phyloP scores from a whole-genome alignment of 2,888 invertebrate species.

The Eupithecia subumbrata region DNA sequence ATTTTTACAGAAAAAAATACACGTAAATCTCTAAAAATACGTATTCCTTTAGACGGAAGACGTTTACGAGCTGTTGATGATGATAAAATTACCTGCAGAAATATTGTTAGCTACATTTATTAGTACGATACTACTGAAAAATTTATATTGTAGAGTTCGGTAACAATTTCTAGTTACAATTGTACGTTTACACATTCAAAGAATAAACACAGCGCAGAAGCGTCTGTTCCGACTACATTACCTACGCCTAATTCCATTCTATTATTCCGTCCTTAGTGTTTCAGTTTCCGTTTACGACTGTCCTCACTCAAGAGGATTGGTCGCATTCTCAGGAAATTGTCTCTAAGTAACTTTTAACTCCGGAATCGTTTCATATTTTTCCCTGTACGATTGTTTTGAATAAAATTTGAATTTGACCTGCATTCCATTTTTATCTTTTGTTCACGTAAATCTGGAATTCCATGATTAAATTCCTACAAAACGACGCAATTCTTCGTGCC shows the following conservation, averaged over 20 bases:
- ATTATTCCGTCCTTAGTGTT: constrained; percentile 58
- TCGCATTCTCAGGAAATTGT: constrained; percentile 73
- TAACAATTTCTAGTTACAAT: not conserved
- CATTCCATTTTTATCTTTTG: not conserved
- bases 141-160: not conserved
- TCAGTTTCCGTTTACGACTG: constrained; percentile 72
- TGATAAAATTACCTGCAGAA: not conserved
- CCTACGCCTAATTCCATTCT: constrained; percentile 28
- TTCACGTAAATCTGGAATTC: not conserved
- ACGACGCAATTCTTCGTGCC: not conserved
- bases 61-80: not conserved
- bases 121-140: too few species aligned
- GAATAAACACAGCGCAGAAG: constrained; percentile 10
- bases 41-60: not conserved
- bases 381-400: constrained; percentile 30
- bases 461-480: not conserved
- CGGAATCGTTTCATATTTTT: constrained; percentile 57
- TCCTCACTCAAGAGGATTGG: constrained; percentile 77
- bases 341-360: constrained; percentile 72
- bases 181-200: constrained; percentile 4
- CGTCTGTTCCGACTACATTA: constrained; percentile 49
- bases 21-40: not conserved
- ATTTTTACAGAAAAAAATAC: not conserved
- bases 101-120: not conserved
- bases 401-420: not conserved